These are phyloP conservation scores for Enteromius viviparus DNA, from an alignment of 2,797 vertebrate species.

Conservation along the genomic window DNA sequence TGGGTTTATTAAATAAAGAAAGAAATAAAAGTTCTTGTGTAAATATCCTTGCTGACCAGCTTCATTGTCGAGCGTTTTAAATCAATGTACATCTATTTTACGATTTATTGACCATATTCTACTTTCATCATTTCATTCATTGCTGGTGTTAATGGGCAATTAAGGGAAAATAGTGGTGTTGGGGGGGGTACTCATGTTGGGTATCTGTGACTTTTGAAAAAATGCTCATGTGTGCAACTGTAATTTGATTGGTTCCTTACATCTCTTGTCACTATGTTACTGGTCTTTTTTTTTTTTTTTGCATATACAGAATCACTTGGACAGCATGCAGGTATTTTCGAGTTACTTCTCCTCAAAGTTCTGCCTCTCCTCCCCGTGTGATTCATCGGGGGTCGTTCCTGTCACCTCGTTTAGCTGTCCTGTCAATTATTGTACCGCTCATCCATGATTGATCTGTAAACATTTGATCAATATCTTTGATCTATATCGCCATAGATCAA, in stretches of 20 bases:
- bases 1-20: neutral
- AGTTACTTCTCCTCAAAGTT: conserved; percentile 67
- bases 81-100: neutral
- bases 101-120: neutral
- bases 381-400: conserved; percentile 44
- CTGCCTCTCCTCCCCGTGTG: conserved; percentile 47
- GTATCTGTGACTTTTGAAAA: conserved; percentile 6
- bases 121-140: conserved; percentile 18
- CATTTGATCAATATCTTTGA: conserved; percentile 39
- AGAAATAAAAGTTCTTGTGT: neutral
- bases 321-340: conserved; percentile 99
- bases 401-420: conserved; percentile 56
- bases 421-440: conserved; percentile 30
- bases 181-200: conserved; percentile 12
- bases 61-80: neutral
- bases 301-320: conserved; percentile 95
- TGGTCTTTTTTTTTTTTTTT: conserved; percentile 74
- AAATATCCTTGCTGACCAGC: neutral
- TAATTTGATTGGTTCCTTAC: conserved; percentile 77
- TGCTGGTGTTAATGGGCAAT: neutral
- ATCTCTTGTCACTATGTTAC: conserved; percentile 83
- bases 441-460: conserved; percentile 29
- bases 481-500: conserved; percentile 46
- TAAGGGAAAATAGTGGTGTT: neutral
- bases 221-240: conserved; percentile 65